Percentiles rank a stretch among this genome's conserved stretches.
Evolutionary conservation across 2,888 invertebrate species (phyloP).

Genomic region (Coelogynopora nodosa): DNA sequence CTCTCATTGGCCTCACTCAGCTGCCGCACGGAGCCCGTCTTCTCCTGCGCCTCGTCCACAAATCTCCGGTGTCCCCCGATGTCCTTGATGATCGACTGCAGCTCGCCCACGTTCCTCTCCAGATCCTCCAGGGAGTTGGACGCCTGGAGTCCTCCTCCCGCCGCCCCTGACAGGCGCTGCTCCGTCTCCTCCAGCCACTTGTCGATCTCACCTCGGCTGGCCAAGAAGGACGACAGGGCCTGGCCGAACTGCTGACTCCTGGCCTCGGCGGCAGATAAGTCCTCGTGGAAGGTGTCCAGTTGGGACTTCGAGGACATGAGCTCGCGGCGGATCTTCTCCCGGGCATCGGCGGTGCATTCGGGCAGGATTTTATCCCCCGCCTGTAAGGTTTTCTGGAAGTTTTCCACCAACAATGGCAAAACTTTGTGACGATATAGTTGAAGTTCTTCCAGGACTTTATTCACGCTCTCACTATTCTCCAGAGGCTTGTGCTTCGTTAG

Average conservation of each 20-base stretch:
- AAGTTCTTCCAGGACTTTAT: background rate
- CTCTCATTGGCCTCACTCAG: background rate
- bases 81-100: background rate
- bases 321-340: background rate
- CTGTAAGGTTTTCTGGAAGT: background rate
- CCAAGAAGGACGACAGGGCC: background rate
- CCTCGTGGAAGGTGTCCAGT: background rate
- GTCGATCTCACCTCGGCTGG: background rate
- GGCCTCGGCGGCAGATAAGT: background rate
- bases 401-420: background rate
- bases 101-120: background rate
- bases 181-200: background rate
- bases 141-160: background rate
- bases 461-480: background rate
- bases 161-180: background rate
- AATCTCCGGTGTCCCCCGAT: background rate
- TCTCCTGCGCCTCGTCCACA: constrained; percentile 2
- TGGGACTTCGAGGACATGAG: background rate
- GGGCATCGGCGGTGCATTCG: background rate
- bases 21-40: background rate
- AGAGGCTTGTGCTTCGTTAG: background rate
- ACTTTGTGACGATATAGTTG: background rate
- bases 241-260: background rate
- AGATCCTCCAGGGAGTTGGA: background rate
- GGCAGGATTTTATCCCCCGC: background rate